phyloP scores from a whole-genome alignment of 1,140 invertebrate genomes.

The Zaprionus ghesquierei region DNA sequence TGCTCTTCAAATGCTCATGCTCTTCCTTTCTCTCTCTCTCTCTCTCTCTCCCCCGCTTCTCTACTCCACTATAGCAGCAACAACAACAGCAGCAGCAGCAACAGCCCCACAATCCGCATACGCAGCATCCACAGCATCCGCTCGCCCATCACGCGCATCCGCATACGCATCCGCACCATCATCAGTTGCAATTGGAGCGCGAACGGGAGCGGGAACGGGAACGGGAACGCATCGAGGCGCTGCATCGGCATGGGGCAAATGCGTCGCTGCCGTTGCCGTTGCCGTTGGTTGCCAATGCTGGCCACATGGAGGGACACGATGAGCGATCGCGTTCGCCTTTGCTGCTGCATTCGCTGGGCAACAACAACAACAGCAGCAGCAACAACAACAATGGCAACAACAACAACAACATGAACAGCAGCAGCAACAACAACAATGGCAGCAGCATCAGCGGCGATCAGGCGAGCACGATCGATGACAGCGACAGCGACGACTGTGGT shows the following conservation, averaged over 20 bases:
- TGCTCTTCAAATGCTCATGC: too few species aligned
- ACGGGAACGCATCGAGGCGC: slow-evolving; percentile 26
- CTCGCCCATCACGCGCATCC: slow-evolving; percentile 35
- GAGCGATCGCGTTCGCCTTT: slow-evolving; percentile 78
- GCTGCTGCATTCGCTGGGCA: slow-evolving; percentile 49
- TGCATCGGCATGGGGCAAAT: slow-evolving; percentile 36
- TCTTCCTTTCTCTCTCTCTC: background rate
- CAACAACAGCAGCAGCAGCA: slow-evolving; percentile 10
- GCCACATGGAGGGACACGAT: slow-evolving; percentile 44
- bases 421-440: slow-evolving; percentile 43
- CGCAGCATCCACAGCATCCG: slow-evolving; percentile 37
- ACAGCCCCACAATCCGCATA: slow-evolving; percentile 23
- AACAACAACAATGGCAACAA: slow-evolving; percentile 20
- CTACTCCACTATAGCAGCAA: background rate
- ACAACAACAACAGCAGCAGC: slow-evolving; percentile 28
- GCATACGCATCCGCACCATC: slow-evolving; percentile 41
- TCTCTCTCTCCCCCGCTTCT: background rate
- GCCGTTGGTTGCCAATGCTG: background rate
- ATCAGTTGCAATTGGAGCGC: slow-evolving; percentile 38
- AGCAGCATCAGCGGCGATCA: slow-evolving; percentile 76
- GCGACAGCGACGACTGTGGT: slow-evolving; percentile 80
- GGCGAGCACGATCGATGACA: slow-evolving; percentile 76
- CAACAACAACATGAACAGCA: slow-evolving; percentile 30
- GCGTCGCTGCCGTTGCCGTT: too few species aligned
- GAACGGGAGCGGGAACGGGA: slow-evolving; percentile 26